Evolutionary conservation across 1,140 invertebrate species (phyloP).

Genomic region (Pomphorhynchus laevis): DNA sequence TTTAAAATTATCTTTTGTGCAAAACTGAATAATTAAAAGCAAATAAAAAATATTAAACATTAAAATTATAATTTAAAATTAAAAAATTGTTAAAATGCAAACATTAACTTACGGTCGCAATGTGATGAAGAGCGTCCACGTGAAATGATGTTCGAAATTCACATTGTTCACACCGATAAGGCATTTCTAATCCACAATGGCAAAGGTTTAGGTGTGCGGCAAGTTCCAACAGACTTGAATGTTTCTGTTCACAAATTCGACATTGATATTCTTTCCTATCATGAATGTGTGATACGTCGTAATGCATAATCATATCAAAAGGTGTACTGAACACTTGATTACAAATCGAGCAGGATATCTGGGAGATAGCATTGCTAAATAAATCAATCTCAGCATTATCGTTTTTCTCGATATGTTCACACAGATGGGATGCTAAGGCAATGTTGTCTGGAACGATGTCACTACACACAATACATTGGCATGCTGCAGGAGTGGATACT

Average conservation of each 20-base stretch:
- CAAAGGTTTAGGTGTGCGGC: slow-evolving; percentile 2
- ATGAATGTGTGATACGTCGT: slow-evolving; percentile 5
- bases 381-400: background rate
- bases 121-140: slow-evolving; percentile 9
- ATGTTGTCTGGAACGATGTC: slow-evolving; percentile 4
- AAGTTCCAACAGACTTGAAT: background rate
- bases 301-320: slow-evolving; percentile 6
- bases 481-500: too few species aligned
- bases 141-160: slow-evolving; percentile 9
- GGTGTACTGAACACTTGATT: slow-evolving; percentile 2
- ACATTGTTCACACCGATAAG: slow-evolving; percentile 8
- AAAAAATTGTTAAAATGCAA: too few species aligned
- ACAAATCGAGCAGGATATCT: slow-evolving; percentile 7
- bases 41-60: too few species aligned
- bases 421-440: slow-evolving; percentile 6
- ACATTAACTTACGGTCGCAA: too few species aligned
- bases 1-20: too few species aligned
- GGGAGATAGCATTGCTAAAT: too few species aligned
- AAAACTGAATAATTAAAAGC: too few species aligned
- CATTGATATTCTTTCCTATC: slow-evolving; percentile 6
- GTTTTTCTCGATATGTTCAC: slow-evolving; percentile 7
- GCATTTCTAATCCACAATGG: slow-evolving; percentile 8
- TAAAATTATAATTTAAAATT: too few species aligned
- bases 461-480: slow-evolving; percentile 6
- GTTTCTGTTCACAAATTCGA: slow-evolving; percentile 8